A percentile compares a stretch with the other conserved stretches of the same genome.
Conservation (phyloP, 2,797 vertebrate species). For the Chelidonichthys spinosus region DNA sequence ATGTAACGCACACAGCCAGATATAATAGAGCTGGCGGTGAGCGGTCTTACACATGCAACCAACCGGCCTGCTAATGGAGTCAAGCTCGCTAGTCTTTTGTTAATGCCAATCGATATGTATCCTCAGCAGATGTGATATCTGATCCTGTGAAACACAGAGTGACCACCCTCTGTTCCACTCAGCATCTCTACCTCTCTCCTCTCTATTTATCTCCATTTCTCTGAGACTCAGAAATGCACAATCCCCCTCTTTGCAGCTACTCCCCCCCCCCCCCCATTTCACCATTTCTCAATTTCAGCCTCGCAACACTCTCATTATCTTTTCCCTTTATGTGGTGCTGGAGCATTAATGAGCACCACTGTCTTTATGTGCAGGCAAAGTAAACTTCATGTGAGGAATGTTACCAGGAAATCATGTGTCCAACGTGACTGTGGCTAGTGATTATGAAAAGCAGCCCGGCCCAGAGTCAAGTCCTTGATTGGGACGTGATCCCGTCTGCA, state of each 20-base stretch:
- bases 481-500: constrained; percentile 36
- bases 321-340: constrained; percentile 32
- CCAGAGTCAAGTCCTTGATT: constrained; percentile 40
- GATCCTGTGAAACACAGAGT: constrained; percentile 75
- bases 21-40: neutral
- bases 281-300: constrained; percentile 51
- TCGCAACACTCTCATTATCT: constrained; percentile 46
- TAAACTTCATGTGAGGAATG: constrained; percentile 46
- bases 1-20: constrained; percentile 16
- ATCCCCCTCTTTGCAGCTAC: constrained; percentile 14
- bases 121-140: constrained; percentile 75
- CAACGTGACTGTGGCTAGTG: constrained; percentile 44
- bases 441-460: constrained; percentile 53
- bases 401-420: constrained; percentile 53
- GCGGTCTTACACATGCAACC: constrained; percentile 26
- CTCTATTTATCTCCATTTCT: constrained; percentile 11
- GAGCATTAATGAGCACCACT: constrained; percentile 48
- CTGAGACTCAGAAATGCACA: constrained; percentile 15
- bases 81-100: constrained; percentile 68
- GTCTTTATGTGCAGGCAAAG: constrained; percentile 29
- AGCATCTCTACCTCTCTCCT: constrained; percentile 14
- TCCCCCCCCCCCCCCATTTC: constrained; percentile 22
- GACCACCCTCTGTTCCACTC: constrained; percentile 48
- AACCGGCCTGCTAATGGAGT: constrained; percentile 72
- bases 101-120: constrained; percentile 77